Evolutionary conservation across 2,113 vertebrate genomes (phyloP).

Genomic region (Hymenochirus boettgeri): DNA sequence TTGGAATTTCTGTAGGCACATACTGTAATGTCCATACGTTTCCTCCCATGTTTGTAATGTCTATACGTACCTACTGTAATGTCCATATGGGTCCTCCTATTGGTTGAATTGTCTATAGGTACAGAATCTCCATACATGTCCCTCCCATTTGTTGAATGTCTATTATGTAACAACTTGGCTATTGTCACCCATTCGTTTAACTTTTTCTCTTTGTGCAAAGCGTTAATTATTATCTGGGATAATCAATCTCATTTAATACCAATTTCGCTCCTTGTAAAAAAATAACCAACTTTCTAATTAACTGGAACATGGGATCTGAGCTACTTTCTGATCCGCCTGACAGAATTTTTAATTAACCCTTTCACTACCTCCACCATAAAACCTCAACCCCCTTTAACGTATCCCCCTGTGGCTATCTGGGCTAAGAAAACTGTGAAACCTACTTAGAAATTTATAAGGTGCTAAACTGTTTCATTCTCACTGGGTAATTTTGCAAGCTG

Average conservation of each 20-base stretch:
- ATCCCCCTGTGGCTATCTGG: not conserved
- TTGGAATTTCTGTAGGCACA: no score
- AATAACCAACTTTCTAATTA: no score
- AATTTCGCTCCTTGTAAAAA: no score
- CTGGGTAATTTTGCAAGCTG: slow-evolving; percentile 84
- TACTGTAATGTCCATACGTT: no score
- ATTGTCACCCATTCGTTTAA: not conserved
- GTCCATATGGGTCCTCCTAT: no score
- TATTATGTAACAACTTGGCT: not conserved
- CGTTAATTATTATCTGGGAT: not conserved
- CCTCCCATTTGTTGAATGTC: no score
- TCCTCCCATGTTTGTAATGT: no score
- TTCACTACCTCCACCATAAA: no score
- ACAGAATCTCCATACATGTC: no score
- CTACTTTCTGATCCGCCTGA: slow-evolving; percentile 48
- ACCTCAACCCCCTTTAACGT: no score
- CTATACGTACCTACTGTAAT: no score
- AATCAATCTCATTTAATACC: slow-evolving; percentile 2
- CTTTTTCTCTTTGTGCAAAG: not conserved
- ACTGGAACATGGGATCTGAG: slow-evolving; percentile 56
- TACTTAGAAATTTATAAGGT: slow-evolving; percentile 99
- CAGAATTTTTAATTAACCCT: slow-evolving; percentile 46
- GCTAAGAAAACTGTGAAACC: slow-evolving; percentile 64
- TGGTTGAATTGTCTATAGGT: no score
- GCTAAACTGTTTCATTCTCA: slow-evolving; percentile 94